A percentile compares a stretch with the other conserved stretches of the same genome.
phyloP scores from a whole-genome alignment of 2,888 invertebrate species.

The Fragum whitleyi region DNA sequence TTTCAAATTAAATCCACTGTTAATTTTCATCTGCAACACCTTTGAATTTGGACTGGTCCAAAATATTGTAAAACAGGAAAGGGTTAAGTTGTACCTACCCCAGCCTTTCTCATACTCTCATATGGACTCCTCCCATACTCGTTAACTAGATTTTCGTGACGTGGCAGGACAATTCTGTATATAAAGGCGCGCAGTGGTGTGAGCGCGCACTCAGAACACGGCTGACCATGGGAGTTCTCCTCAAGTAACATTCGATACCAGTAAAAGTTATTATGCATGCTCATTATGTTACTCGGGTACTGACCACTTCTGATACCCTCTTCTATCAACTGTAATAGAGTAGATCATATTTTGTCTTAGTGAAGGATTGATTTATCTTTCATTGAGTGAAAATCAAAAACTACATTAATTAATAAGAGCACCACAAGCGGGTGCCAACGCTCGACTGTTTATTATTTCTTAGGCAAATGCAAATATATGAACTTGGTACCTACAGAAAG shows the following conservation, averaged over 20 bases:
- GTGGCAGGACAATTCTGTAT: conserved; percentile 78
- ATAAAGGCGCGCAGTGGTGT: conserved; percentile 74
- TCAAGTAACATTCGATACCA: conserved; percentile 80
- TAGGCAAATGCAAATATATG: too few relatives aligned
- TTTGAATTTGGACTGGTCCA: background rate
- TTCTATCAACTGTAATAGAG: conserved; percentile 65
- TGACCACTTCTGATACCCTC: conserved; percentile 69
- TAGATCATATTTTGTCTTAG: too few relatives aligned
- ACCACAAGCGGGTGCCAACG: too few relatives aligned
- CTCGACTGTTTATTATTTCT: too few relatives aligned
- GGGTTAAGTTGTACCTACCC: background rate
- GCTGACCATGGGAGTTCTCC: conserved; percentile 69
- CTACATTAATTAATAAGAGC: too few relatives aligned
- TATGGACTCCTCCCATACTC: conserved; percentile 80
- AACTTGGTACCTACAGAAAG: too few relatives aligned
- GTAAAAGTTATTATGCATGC: conserved; percentile 80
- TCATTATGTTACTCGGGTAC: conserved; percentile 72
- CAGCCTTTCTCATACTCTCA: conserved; percentile 55
- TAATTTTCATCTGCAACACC: background rate
- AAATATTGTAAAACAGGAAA: background rate
- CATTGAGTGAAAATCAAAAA: too few relatives aligned
- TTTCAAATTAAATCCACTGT: background rate
- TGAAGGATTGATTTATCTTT: too few relatives aligned
- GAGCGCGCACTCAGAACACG: conserved; percentile 75
- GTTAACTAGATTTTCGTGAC: conserved; percentile 71